Conservation (phyloP, 2,797 vertebrate genomes). For the Chaenodraco wilsoni region DNA sequence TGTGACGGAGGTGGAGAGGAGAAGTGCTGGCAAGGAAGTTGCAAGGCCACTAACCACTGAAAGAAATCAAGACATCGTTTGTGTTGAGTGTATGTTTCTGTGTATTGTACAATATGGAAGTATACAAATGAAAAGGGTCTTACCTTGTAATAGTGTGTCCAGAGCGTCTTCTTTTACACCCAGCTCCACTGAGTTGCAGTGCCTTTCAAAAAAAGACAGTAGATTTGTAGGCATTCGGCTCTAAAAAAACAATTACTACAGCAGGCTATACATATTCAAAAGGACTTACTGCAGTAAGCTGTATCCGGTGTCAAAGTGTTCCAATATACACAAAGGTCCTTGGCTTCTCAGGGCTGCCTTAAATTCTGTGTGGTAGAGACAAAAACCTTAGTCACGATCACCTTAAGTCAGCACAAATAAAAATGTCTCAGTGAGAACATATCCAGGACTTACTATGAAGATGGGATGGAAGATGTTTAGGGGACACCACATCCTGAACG, state of each 20-base stretch:
- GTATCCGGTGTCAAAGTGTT: conserved; percentile 92
- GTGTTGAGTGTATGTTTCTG: background rate
- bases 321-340: conserved; percentile 88
- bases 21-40: conserved; percentile 83
- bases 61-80: background rate
- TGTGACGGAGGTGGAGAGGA: conserved; percentile 79
- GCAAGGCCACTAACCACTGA: conserved; percentile 89
- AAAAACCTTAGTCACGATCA: background rate
- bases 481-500: conserved; percentile 87
- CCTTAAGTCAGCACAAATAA: background rate
- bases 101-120: background rate
- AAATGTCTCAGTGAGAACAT: background rate
- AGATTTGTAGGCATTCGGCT: background rate
- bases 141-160: conserved; percentile 91
- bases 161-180: conserved; percentile 89
- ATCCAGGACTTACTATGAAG: conserved; percentile 83
- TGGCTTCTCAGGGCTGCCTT: conserved; percentile 82
- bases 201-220: conserved; percentile 74
- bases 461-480: conserved; percentile 80
- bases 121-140: background rate
- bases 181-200: conserved; percentile 82
- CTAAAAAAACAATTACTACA: background rate
- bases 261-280: background rate
- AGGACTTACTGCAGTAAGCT: conserved; percentile 92
- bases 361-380: conserved; percentile 79